Conservation (phyloP, 2,113 vertebrate genomes). For the Sturnira hondurensis region DNA sequence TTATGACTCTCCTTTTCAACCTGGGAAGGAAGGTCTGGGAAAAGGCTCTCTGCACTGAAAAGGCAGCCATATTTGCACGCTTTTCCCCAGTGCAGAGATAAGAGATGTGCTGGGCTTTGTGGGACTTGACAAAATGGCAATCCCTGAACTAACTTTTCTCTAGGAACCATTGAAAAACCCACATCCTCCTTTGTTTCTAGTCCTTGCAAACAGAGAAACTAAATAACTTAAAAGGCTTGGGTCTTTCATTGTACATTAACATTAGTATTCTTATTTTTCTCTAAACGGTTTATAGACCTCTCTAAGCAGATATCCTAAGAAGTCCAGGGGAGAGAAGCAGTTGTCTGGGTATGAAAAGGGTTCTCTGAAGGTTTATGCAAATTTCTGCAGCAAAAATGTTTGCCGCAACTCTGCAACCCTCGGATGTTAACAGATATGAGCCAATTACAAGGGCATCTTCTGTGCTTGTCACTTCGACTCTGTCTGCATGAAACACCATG, state of each 20-base stretch:
- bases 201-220: background rate
- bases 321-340: background rate
- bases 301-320: background rate
- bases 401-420: background rate
- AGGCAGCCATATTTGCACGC: slow-evolving; percentile 46
- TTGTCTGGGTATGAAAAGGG: background rate
- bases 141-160: slow-evolving; percentile 41
- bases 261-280: slow-evolving; percentile 12
- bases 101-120: background rate
- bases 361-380: slow-evolving; percentile 59
- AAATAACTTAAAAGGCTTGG: slow-evolving; percentile 24
- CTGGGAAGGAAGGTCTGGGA: background rate
- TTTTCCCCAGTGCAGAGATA: background rate
- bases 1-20: slow-evolving; percentile 30
- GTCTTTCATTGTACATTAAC: slow-evolving; percentile 38
- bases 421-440: slow-evolving; percentile 26
- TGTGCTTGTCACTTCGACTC: background rate
- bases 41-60: background rate
- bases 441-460: slow-evolving; percentile 28
- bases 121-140: slow-evolving; percentile 55
- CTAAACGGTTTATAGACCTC: background rate
- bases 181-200: slow-evolving; percentile 35
- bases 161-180: background rate
- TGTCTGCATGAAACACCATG: background rate
- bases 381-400: slow-evolving; percentile 66